Evolutionary conservation across 2,797 vertebrate species (phyloP).

Genomic region (Graptemys geographica): DNA sequence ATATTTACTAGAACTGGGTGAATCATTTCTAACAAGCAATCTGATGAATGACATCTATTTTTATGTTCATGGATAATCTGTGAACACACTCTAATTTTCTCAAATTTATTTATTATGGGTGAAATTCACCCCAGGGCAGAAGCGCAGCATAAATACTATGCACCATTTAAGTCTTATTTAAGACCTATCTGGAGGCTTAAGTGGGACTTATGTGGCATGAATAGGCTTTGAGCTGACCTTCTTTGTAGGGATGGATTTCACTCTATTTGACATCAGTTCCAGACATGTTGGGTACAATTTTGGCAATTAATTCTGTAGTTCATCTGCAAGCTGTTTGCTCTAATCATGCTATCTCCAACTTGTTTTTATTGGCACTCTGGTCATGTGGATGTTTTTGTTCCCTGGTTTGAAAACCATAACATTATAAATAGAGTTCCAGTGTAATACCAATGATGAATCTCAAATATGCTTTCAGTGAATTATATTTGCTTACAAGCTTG

Average conservation of each 20-base stretch:
- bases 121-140: not conserved
- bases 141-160: not conserved
- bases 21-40: not conserved
- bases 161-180: not conserved
- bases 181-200: not conserved
- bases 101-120: not conserved
- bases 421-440: not conserved
- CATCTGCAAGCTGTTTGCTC: too few relatives aligned
- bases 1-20: not conserved
- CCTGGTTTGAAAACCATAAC: fast-evolving
- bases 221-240: too few relatives aligned
- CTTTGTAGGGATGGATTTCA: too few relatives aligned
- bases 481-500: fast-evolving
- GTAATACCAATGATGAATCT: not conserved
- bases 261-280: too few relatives aligned
- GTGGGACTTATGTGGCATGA: too few relatives aligned
- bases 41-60: not conserved
- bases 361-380: fast-evolving
- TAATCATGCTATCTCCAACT: not conserved
- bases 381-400: not conserved
- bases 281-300: too few relatives aligned
- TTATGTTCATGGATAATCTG: not conserved
- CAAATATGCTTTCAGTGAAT: not conserved
- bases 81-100: not conserved
- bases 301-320: too few relatives aligned